These are phyloP conservation scores for Uropsilus gracilis DNA, from an alignment of 2,113 vertebrate species.

Conservation along the genomic window DNA sequence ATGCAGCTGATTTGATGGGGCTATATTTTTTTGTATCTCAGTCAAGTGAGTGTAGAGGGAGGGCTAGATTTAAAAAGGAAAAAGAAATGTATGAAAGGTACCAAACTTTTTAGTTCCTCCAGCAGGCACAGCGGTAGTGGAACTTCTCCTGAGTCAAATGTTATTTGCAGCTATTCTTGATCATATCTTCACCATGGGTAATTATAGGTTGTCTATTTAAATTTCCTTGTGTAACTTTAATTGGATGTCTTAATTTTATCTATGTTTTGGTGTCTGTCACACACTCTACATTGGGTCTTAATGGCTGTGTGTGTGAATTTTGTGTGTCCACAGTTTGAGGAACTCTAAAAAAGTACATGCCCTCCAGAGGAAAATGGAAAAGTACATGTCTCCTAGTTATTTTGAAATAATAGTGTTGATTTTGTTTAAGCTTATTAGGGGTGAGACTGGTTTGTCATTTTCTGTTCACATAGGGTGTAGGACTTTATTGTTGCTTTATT, in stretches of 20 bases:
- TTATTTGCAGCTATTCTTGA: conserved; percentile 60
- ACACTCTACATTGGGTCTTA: neutral
- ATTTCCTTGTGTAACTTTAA: conserved; percentile 67
- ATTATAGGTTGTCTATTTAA: conserved; percentile 73
- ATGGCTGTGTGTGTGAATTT: neutral
- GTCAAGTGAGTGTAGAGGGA: neutral
- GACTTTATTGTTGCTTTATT: conserved; percentile 12
- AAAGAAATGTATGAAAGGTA: neutral
- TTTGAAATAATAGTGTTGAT: conserved; percentile 11
- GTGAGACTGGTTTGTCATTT: conserved; percentile 5
- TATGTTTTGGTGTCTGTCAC: neutral
- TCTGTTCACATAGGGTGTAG: neutral
- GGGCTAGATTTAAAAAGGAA: conserved; percentile 28
- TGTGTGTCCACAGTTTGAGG: neutral
- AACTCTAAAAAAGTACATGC: neutral
- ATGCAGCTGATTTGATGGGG: conserved; percentile 2
- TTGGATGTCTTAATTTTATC: conserved; percentile 59
- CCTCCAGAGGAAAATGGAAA: neutral
- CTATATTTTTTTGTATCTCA: neutral
- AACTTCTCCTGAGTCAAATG: conserved; percentile 33
- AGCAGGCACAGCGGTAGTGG: neutral
- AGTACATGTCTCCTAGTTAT: conserved; percentile 6
- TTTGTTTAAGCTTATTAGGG: neutral
- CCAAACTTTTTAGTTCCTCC: neutral
- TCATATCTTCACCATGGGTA: conserved; percentile 50